Evolutionary conservation across 2,113 vertebrate species (phyloP), one percentile per base, ranked within the genome.

Genomic region (Periophthalmodon schlosseri): DNA sequence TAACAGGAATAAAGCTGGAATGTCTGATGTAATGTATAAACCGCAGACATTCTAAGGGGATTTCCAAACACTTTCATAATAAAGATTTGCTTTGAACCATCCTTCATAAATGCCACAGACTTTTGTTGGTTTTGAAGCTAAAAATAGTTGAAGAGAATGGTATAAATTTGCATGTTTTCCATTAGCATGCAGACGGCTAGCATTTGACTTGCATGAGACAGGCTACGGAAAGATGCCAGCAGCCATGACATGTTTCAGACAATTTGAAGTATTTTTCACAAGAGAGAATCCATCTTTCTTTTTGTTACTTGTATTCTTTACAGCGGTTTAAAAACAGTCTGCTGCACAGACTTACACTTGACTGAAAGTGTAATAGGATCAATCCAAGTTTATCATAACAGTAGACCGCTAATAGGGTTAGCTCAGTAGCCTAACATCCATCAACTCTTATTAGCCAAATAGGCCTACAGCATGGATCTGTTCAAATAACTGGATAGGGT

Each of bases 171-270:
- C 34, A 36, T 65, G 18, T 20, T n/a, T 33, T 16, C 33, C 18
- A 65, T 65, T 65, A 39, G 34, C 63, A 39, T 39, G 60, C 60
- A 34, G 60, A 63, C 8, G 60, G 60, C 60, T 18, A 34, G 18
- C 60, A 63, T 63, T 63, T 63, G 60, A 63, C 60, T 63, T 63
- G 60, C 60, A 63, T 63, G 28, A 63, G 24, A 34, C 16, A 8
- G 58, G 21, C 9, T 57, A 61, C 23, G 28, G 60, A 63, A 33
- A 15, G 60, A 63, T 34, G 24, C 24, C 28, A 20, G 11, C 15
- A 63, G 60, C 24, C 24, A 34, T 18, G 28, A 63, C 58, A 61
- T 10, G 58, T 23, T 23, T 1, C 21, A n/a, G 10, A n/a, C 23
- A 28, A 24, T 60, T 14, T 60, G 1, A 23, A 57, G n/a, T 56